Evolutionary conservation across 2,797 vertebrate species (phyloP).

Genomic region (Rhinichthys osculus): DNA sequence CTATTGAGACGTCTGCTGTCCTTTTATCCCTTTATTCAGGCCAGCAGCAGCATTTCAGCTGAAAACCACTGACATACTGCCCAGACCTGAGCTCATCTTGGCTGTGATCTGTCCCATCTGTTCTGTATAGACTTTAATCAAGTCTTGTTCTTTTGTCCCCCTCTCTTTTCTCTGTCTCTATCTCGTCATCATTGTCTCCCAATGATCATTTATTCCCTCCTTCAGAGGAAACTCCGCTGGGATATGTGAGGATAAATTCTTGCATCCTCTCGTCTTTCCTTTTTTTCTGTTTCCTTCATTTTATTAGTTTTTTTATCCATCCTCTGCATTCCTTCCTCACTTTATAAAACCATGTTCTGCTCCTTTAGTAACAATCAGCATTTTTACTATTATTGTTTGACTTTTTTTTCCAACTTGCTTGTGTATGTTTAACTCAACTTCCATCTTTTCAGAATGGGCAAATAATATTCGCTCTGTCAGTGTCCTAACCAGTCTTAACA

Average conservation of each 20-base stretch:
- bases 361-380: constrained; percentile 24
- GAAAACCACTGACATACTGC: constrained; percentile 51
- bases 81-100: constrained; percentile 22
- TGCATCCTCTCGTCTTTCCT: constrained; percentile 64
- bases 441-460: not conserved
- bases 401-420: constrained; percentile 1
- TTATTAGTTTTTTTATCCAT: constrained; percentile 15
- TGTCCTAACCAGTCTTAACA: constrained; percentile 14
- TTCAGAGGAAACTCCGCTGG: constrained; percentile 86
- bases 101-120: constrained; percentile 29
- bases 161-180: constrained; percentile 27
- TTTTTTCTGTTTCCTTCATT: constrained; percentile 36
- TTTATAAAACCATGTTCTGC: constrained; percentile 7
- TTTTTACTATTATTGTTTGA: constrained; percentile 2
- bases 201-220: constrained; percentile 71
- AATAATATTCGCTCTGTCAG: not conserved
- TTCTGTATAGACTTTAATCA: constrained; percentile 61
- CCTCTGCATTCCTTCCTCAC: constrained; percentile 23
- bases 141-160: constrained; percentile 61
- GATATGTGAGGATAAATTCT: constrained; percentile 82
- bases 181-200: constrained; percentile 61
- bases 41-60: not conserved
- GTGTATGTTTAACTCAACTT: not conserved
- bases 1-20: not conserved
- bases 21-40: not conserved